These are phyloP conservation scores for Elmis aenea DNA, from an alignment of 2,888 invertebrate genomes.

Conservation along the genomic window DNA sequence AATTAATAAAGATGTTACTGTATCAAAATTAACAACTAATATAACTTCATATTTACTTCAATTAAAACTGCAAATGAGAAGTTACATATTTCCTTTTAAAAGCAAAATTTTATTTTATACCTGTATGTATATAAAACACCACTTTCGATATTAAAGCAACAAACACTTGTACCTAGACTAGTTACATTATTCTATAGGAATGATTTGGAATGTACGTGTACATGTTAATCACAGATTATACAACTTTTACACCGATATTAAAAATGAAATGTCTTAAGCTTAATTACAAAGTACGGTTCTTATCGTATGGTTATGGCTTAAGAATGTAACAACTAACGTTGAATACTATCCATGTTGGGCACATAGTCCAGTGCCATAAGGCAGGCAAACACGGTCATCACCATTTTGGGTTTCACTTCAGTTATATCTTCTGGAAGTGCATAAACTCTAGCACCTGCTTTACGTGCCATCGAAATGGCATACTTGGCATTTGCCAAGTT, in stretches of 20 bases:
- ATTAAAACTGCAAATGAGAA: background rate
- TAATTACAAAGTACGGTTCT: background rate
- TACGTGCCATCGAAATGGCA: slow-evolving; percentile 96
- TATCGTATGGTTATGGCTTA: background rate
- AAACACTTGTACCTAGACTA: slow-evolving; percentile 11
- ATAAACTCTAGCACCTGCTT: slow-evolving; percentile 95
- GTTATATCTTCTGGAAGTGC: slow-evolving; percentile 98
- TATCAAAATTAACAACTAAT: no score
- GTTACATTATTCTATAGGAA: slow-evolving; percentile 12
- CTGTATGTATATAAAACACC: slow-evolving; percentile 2
- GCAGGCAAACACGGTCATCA: slow-evolving; percentile 99
- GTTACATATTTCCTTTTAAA: background rate
- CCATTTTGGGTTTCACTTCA: slow-evolving; percentile 97
- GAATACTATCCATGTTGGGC: slow-evolving; percentile 69
- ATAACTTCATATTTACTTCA: no score
- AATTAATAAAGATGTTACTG: background rate
- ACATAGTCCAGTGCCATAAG: slow-evolving; percentile 97
- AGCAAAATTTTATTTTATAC: slow-evolving; percentile 4
- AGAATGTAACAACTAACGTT: slow-evolving; percentile 6
- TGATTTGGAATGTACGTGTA: slow-evolving; percentile 19
- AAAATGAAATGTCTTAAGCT: slow-evolving; percentile 11
- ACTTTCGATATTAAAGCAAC: slow-evolving; percentile 4
- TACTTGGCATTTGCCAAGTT: slow-evolving; percentile 97
- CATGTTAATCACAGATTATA: slow-evolving; percentile 28
- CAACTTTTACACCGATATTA: slow-evolving; percentile 21